A percentile compares a stretch with the other conserved stretches of the same genome.
These are phyloP conservation scores for Aphelinus atriplicis DNA, from an alignment of 1,140 invertebrate genomes.

Conservation along the genomic window DNA sequence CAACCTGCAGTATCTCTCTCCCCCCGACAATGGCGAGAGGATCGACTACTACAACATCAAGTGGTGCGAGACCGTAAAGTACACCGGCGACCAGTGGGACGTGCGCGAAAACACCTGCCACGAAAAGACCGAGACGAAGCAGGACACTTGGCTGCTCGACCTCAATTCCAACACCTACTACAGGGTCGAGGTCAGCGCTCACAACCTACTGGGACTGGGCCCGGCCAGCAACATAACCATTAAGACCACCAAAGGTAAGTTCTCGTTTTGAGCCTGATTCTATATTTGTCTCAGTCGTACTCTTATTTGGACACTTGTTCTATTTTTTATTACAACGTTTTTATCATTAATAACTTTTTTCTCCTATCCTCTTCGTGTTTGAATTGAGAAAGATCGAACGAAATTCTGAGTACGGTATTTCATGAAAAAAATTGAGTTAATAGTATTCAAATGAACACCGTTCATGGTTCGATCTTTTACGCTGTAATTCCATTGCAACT, in stretches of 20 bases:
- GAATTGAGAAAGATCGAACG: too few relatives aligned
- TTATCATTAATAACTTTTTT: neutral
- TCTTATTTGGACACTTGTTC: neutral
- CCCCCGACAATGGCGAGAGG: conserved; percentile 87
- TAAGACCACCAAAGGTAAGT: conserved; percentile 87
- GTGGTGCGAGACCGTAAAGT: conserved; percentile 75
- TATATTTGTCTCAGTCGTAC: too few relatives aligned
- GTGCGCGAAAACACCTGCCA: conserved; percentile 69
- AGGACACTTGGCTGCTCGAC: conserved; percentile 73
- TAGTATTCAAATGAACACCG: too few relatives aligned
- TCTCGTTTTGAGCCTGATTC: conserved; percentile 24
- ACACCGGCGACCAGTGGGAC: conserved; percentile 71
- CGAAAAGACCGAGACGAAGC: conserved; percentile 68
- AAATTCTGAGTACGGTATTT: too few relatives aligned
- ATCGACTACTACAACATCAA: conserved; percentile 85
- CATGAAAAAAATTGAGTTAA: too few relatives aligned
- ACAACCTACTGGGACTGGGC: conserved; percentile 85
- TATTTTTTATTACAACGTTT: conserved; percentile 7
- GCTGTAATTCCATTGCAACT: too few relatives aligned
- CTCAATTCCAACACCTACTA: conserved; percentile 82
- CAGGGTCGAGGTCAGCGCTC: conserved; percentile 82
- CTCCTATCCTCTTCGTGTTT: too few relatives aligned
- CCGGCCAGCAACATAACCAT: conserved; percentile 78
- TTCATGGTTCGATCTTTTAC: too few relatives aligned
- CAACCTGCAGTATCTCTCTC: conserved; percentile 83